These are phyloP conservation scores for Plagodis dolabraria DNA, from an alignment of 2,888 invertebrate species.

Conservation along the genomic window DNA sequence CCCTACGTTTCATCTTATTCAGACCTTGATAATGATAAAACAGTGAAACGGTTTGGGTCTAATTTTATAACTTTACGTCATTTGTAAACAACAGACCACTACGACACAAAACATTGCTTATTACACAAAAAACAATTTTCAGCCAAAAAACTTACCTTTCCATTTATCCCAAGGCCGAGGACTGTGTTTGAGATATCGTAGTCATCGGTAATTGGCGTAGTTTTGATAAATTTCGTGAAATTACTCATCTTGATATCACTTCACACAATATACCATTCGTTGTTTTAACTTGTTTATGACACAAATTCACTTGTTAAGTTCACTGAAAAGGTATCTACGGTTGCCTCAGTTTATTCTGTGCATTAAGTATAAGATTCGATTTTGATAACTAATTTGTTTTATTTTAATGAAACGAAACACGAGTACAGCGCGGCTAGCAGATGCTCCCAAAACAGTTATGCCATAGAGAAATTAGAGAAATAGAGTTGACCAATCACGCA, in stretches of 20 bases:
- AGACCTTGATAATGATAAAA: slow-evolving; percentile 18
- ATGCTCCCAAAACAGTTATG: slow-evolving; percentile 19
- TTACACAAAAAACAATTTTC: background rate
- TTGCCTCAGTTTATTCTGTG: slow-evolving; percentile 5
- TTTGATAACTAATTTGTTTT: too few species aligned
- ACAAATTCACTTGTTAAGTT: slow-evolving; percentile 40
- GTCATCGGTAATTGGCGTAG: slow-evolving; percentile 93
- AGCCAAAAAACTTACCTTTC: slow-evolving; percentile 86
- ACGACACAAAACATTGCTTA: background rate
- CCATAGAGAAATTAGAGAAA: slow-evolving; percentile 43
- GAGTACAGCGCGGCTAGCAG: too few species aligned
- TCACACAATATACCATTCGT: slow-evolving; percentile 46
- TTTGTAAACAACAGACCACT: slow-evolving; percentile 49
- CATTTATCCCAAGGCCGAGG: slow-evolving; percentile 98
- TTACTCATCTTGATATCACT: slow-evolving; percentile 64
- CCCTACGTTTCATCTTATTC: slow-evolving; percentile 15
- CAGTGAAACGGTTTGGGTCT: slow-evolving; percentile 35
- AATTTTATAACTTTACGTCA: slow-evolving; percentile 60
- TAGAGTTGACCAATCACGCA: slow-evolving; percentile 36
- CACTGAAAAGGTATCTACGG: slow-evolving; percentile 14
- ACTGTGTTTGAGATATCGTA: slow-evolving; percentile 97
- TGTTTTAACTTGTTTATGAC: slow-evolving; percentile 39
- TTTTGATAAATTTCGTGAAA: slow-evolving; percentile 86
- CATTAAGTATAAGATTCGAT: background rate
- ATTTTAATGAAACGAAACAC: too few species aligned